These are phyloP conservation scores for Characodon lateralis DNA, from an alignment of 2,797 vertebrate genomes.

Conservation along the genomic window DNA sequence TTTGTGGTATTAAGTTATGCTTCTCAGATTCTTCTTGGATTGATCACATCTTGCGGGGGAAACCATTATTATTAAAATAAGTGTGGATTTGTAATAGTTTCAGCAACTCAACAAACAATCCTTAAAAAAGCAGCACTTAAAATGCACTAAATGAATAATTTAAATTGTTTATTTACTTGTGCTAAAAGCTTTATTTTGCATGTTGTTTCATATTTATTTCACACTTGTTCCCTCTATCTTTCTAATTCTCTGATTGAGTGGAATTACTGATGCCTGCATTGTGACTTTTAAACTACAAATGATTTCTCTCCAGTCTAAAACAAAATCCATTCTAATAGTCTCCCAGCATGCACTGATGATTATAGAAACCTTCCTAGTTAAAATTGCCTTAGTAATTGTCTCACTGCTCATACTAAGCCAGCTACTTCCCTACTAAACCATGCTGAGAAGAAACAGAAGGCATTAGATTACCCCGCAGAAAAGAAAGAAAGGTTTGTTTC, in stretches of 20 bases:
- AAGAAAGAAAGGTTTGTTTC: slow-evolving; percentile 40
- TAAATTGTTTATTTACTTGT: slow-evolving; percentile 64
- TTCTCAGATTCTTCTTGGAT: slow-evolving; percentile 38
- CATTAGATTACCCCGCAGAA: slow-evolving; percentile 62
- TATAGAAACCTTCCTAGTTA: slow-evolving; percentile 75
- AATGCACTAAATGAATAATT: slow-evolving; percentile 64
- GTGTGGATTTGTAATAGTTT: slow-evolving; percentile 35
- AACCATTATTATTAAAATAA: slow-evolving; percentile 31
- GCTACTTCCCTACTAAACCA: slow-evolving; percentile 72
- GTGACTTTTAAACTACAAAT: slow-evolving; percentile 79
- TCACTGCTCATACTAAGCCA: slow-evolving; percentile 66
- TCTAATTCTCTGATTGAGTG: slow-evolving; percentile 68
- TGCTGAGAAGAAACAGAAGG: slow-evolving; percentile 61
- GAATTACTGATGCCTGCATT: slow-evolving; percentile 69
- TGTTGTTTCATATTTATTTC: slow-evolving; percentile 66
- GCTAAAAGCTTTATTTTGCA: slow-evolving; percentile 70
- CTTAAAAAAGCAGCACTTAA: slow-evolving; percentile 56
- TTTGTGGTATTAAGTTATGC: slow-evolving; percentile 41
- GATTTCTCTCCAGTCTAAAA: slow-evolving; percentile 75
- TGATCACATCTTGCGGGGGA: slow-evolving; percentile 17
- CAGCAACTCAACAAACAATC: slow-evolving; percentile 47
- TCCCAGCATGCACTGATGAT: slow-evolving; percentile 79
- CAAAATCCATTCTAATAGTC: slow-evolving; percentile 73
- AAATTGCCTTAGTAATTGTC: slow-evolving; percentile 81
- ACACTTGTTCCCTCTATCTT: slow-evolving; percentile 8